A percentile compares a stretch with the other conserved stretches of the same genome.
Evolutionary conservation across 2,113 vertebrate species (phyloP).

Genomic region (Montifringilla adamsi): DNA sequence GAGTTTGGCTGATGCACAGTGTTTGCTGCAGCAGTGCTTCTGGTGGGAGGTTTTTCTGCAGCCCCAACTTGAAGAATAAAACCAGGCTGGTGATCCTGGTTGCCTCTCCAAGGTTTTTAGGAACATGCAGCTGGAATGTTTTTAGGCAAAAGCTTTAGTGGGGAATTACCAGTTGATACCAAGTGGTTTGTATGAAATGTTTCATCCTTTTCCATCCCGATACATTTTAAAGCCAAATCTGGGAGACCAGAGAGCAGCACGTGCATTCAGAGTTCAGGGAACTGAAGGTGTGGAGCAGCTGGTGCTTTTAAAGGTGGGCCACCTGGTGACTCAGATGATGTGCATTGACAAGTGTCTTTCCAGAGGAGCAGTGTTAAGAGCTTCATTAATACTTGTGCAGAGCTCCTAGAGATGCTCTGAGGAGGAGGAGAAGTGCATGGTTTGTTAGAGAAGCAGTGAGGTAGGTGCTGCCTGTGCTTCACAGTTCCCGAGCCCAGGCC

Average conservation of each 20-base stretch:
- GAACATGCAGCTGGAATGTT: accelerated
- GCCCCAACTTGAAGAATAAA: background rate
- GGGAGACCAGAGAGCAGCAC: background rate
- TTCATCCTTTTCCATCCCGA: background rate
- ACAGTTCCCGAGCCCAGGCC: background rate
- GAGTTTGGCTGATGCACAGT: background rate
- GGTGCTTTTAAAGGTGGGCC: background rate
- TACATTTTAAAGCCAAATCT: background rate
- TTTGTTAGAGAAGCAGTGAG: background rate
- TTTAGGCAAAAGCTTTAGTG: background rate
- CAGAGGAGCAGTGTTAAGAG: background rate
- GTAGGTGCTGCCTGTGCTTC: accelerated
- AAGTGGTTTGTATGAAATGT: background rate
- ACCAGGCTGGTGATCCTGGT: background rate
- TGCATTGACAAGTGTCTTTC: background rate
- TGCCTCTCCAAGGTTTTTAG: background rate
- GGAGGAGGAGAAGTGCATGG: accelerated
- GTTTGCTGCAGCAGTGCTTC: background rate
- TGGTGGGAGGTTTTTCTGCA: background rate
- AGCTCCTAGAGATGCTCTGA: background rate
- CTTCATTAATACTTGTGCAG: background rate
- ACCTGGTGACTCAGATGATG: background rate
- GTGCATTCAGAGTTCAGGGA: background rate
- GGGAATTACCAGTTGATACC: background rate
- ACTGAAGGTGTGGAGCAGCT: background rate